Evolutionary conservation across 2,797 vertebrate genomes (phyloP), one percentile per base, ranked within the genome.

Genomic region (Sternarchorhynchus goeldii): DNA sequence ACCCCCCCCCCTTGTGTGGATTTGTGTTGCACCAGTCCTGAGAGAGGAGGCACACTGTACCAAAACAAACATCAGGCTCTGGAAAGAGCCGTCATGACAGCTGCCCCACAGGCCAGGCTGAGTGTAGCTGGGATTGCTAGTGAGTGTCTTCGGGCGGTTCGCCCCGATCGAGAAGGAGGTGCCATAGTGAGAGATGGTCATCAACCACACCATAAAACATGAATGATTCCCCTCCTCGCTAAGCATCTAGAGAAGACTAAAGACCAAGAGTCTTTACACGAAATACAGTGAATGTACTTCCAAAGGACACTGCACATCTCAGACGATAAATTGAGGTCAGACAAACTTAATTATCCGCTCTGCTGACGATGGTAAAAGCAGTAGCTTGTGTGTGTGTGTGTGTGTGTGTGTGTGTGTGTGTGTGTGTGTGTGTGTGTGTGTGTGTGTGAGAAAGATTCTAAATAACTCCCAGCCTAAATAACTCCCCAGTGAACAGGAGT

Each of bases 161-260:
- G 20, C 6, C 32, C 34, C 55, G 66, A 20, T 67, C 29, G 60
- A 25, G 31, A 25, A 14, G 36, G 20, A 45, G 10, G 17, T 4
- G 58, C 10, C 3, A 41, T 63, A 55, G 56, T 64, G 55, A 21
- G 34, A 73, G 25, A 32, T 34, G 63, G 16, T 6, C 36, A 32
- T 58, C 17, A 76, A 66, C 58, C 63, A 39, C 32, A 21, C 14
- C 65, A 78, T 70, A 41, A 71, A 78, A 83, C n/a, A 78, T 69
- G 34, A 80, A 81, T 75, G 50, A 75, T 60, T 65, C 59, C 8
- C 12, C 25, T 39, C 69, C 71, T 62, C 71, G 56, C 56, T 29
- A 67, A 45, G 84, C 83, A 82, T 81, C 86, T 32, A 69, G 69
- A 1, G 78, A 87, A 87, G 25, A 92, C 89, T 90, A 79, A 87